Base-by-base conservation (phyloP, 1,140 invertebrate species). In the Pseudobourletiella spinata region DNA sequence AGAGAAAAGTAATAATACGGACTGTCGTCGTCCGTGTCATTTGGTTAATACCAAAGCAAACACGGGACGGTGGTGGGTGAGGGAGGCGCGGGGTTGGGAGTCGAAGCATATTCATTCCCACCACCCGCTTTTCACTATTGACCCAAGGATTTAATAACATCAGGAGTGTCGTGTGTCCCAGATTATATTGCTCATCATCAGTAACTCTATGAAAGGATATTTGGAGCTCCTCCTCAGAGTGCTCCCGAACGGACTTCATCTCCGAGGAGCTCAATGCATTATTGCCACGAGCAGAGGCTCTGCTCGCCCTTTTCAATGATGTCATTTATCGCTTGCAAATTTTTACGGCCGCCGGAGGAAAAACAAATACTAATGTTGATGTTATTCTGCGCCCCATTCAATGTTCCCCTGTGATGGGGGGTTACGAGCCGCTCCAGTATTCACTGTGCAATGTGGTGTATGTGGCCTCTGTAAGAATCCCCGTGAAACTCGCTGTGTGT, bases 71-170 rank as follows among this genome's bases (percentile, higher is more conserved):
- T 4, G 26, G 50, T 16, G 50, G 30, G 25, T 28, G 50, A 8
- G 24, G 26, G 50, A 26, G 28, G 25, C 15, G 32, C n/a, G 32
- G n/a, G 8, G 32, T n/a, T 39, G n/a, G n/a, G n/a, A n/a, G n/a
- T n/a, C 24, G 16, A n/a, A 8, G 6, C 16, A n/a, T 48, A 15
- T 18, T 22, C 6, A 48, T 25, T 48, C 46, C 46, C 11, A 48
- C 24, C 24, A 48, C 46, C 16, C 11, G 6, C 24, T 6, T 48
- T 48, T 14, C 30, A 16, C 14, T 30, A 54, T 54, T 54, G 50
- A 66, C 61, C 44, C 48, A 66, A 66, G 65, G 65, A 66, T 66
- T 66, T 66, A 66, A 66, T 66, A 66, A 63, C 57, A 59, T 66
- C 46, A 63, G 57, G 61, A 66, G 65, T 66, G 65, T 63, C 61